These are phyloP conservation scores for Taphrorychus bicolor DNA, from an alignment of 2,888 invertebrate genomes.

Conservation along the genomic window DNA sequence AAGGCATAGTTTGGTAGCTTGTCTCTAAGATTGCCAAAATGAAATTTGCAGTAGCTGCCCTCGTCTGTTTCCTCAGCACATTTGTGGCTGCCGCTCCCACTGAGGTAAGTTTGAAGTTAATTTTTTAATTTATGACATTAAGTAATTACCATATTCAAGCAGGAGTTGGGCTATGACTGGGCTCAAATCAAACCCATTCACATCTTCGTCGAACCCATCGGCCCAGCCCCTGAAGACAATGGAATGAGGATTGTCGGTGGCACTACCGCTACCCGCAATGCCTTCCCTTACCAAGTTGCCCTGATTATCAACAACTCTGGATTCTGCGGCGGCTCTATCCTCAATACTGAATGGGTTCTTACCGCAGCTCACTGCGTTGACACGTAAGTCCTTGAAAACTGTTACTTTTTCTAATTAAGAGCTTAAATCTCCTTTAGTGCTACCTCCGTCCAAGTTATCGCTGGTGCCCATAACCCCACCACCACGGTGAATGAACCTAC, in stretches of 20 bases:
- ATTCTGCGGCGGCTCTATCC: constrained; percentile 42
- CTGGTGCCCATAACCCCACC: constrained; percentile 29
- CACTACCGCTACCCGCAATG: constrained; percentile 15
- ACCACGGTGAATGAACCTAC: constrained; percentile 23
- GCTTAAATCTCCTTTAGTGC: constrained; percentile 15
- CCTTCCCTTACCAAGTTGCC: constrained; percentile 34
- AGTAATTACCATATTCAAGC: not conserved
- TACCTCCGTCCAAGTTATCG: constrained; percentile 23
- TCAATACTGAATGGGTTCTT: constrained; percentile 36
- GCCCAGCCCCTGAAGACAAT: constrained; percentile 1
- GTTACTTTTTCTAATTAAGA: not conserved
- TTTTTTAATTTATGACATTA: not conserved
- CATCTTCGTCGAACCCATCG: constrained; percentile 21
- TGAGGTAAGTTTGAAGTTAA: not conserved
- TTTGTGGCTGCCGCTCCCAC: not conserved
- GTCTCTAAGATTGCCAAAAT: constrained; percentile 3
- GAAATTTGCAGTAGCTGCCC: constrained; percentile 10
- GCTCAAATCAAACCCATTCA: constrained; percentile 11
- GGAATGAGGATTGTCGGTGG: constrained; percentile 32
- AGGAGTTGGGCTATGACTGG: constrained; percentile 16
- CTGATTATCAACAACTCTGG: constrained; percentile 24
- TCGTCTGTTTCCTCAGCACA: constrained; percentile 9
- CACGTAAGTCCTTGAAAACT: constrained; percentile 16
- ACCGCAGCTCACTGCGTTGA: constrained; percentile 44
- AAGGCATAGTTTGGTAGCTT: constrained; percentile 8